A percentile compares a stretch with the other conserved stretches of the same genome.
These are phyloP conservation scores for Capreolus pygargus DNA, from an alignment of 2,113 vertebrate species.

Conservation along the genomic window DNA sequence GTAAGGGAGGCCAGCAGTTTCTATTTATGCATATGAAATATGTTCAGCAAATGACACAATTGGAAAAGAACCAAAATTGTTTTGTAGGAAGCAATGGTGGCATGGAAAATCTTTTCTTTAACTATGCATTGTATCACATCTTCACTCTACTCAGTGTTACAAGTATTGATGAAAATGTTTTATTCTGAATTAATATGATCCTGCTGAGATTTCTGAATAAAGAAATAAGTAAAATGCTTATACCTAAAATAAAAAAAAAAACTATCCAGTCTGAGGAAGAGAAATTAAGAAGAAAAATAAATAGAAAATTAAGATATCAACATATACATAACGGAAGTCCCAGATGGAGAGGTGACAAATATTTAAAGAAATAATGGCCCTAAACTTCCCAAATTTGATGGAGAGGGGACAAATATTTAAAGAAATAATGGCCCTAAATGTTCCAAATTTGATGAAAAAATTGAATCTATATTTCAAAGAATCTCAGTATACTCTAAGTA, in stretches of 20 bases:
- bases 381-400: not conserved
- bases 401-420: not conserved
- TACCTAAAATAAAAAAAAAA: not conserved
- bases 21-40: not conserved
- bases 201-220: slow-evolving; percentile 30
- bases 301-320: not conserved
- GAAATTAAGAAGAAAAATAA: not conserved
- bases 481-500: not conserved
- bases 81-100: not conserved
- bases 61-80: not conserved
- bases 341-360: not conserved
- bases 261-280: not conserved
- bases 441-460: not conserved
- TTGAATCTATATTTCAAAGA: not conserved
- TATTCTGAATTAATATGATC: not conserved
- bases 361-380: not conserved
- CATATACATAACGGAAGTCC: not conserved
- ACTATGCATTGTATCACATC: not conserved
- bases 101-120: not conserved
- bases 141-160: not conserved
- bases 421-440: not conserved
- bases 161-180: not conserved
- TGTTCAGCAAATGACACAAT: not conserved
- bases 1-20: not conserved
- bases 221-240: slow-evolving; percentile 30